A percentile compares a stretch with the other conserved stretches of the same genome.
phyloP scores from a whole-genome alignment of 2,797 vertebrate genomes.

The Gallinago solitaria region DNA sequence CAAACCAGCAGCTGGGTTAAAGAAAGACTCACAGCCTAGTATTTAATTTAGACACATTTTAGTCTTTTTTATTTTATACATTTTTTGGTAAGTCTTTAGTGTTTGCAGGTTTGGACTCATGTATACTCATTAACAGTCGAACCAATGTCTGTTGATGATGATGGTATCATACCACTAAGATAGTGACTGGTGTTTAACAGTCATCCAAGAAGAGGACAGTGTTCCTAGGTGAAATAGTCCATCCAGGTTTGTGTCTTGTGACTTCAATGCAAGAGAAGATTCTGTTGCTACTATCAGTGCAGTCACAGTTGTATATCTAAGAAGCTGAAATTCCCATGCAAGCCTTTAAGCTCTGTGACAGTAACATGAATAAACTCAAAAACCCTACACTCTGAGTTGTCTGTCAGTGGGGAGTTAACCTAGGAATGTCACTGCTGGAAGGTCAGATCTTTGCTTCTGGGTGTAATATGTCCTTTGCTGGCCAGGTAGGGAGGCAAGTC shows the following conservation, averaged over 20 bases:
- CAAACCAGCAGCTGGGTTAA: not conserved
- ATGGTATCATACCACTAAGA: not conserved
- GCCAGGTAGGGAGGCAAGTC: accelerated
- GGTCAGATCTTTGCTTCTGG: not conserved
- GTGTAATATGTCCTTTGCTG: not conserved
- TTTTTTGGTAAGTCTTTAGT: not conserved
- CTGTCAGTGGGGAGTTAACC: not conserved
- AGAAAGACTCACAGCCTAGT: not conserved
- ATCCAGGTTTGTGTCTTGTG: not conserved
- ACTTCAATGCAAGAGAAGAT: not conserved
- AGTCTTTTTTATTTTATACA: not conserved
- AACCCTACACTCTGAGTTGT: not conserved
- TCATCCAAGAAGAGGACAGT: not conserved
- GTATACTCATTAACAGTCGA: not conserved
- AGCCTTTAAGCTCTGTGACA: not conserved
- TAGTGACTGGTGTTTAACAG: not conserved
- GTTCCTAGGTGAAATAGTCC: not conserved
- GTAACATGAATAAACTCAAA: not conserved
- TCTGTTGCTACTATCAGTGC: not conserved
- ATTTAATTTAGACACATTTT: not conserved
- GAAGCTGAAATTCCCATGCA: not conserved
- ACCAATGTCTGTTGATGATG: accelerated
- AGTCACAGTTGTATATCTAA: not conserved
- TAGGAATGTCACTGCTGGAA: not conserved
- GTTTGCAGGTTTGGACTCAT: not conserved